Conservation (phyloP, 2,888 invertebrate genomes). For the Ptilodon capucinus region DNA sequence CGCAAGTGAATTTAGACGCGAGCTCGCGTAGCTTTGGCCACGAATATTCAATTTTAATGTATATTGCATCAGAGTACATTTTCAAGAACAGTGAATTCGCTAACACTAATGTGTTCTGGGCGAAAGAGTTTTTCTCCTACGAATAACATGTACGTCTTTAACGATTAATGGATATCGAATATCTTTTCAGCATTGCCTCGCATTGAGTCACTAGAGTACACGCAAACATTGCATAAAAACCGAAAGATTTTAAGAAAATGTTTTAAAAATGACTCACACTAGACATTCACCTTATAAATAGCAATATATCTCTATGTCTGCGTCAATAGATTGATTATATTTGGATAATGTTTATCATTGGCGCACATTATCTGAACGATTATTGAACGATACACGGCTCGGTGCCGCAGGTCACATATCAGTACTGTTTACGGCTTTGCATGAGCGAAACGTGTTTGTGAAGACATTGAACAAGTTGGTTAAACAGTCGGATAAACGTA, state of each 20-base stretch:
- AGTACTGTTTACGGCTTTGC: slow-evolving; percentile 51
- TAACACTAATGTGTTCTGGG: too few species aligned
- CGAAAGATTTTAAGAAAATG: neutral
- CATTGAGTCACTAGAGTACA: too few species aligned
- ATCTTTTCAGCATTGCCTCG: too few species aligned
- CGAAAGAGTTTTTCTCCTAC: too few species aligned
- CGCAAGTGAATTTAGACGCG: too few species aligned
- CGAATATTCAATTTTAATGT: too few species aligned
- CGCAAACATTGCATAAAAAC: neutral
- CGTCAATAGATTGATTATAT: neutral
- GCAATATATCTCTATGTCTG: neutral
- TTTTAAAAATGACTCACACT: neutral
- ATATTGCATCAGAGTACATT: too few species aligned
- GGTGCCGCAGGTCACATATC: slow-evolving; percentile 34
- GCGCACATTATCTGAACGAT: slow-evolving; percentile 43
- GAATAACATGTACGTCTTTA: too few species aligned
- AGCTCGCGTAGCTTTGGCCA: too few species aligned
- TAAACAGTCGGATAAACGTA: neutral
- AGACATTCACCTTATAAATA: neutral
- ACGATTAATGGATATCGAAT: too few species aligned
- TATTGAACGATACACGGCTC: slow-evolving; percentile 40
- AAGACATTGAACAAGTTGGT: neutral
- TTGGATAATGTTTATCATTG: slow-evolving; percentile 26
- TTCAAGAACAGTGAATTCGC: too few species aligned
- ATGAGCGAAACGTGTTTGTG: slow-evolving; percentile 9